phyloP scores from a whole-genome alignment of 2,888 invertebrate species.

The Macrophya annulata region DNA sequence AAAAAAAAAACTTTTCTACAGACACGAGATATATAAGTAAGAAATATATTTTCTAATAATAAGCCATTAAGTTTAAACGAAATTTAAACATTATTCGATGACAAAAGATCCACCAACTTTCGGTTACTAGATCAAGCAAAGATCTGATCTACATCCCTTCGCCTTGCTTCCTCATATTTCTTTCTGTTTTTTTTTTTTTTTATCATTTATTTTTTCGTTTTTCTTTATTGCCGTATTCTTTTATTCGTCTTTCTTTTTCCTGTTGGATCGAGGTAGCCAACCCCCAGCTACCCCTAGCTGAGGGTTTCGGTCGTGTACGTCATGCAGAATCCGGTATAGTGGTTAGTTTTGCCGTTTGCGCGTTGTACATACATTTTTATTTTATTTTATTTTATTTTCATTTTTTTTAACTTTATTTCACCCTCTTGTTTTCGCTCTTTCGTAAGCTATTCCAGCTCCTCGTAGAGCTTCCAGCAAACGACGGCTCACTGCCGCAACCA shows the following conservation, averaged over 20 bases:
- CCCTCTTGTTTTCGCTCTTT: slow-evolving; percentile 35
- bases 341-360: slow-evolving; percentile 5
- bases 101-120: background rate
- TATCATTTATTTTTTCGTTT: background rate
- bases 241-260: background rate
- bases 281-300: background rate
- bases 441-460: background rate
- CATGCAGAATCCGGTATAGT: slow-evolving; percentile 15
- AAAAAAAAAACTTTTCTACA: background rate
- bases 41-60: slow-evolving; percentile 19
- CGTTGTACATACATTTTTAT: background rate
- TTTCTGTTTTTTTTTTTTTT: background rate
- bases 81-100: slow-evolving; percentile 30
- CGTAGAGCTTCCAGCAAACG: slow-evolving; percentile 1
- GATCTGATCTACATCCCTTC: background rate
- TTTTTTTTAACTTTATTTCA: background rate
- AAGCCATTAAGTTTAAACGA: background rate
- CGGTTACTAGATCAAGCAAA: slow-evolving; percentile 26
- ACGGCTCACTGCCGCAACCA: slow-evolving; percentile 63
- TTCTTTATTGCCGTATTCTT: background rate
- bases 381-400: background rate
- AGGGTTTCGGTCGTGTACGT: background rate
- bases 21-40: background rate
- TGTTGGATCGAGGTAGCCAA: background rate
- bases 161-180: background rate